Conservation (phyloP, 1,140 invertebrate species). For the Tenebrio molitor region DNA sequence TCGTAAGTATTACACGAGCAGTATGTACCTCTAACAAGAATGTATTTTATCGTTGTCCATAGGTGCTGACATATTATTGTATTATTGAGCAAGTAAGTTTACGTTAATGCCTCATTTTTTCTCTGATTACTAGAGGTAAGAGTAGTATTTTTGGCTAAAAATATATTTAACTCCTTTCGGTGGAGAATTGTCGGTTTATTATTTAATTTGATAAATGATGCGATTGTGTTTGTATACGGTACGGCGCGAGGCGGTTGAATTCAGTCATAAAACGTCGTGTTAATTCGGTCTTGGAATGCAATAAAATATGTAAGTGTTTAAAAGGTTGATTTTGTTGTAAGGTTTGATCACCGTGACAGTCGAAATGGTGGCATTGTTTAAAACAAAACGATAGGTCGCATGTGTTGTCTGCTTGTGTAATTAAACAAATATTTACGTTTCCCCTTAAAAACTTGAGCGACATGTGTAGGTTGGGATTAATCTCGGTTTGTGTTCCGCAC, state of each 20-base stretch:
- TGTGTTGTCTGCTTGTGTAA: constrained; percentile 40
- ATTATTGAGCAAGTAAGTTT: no score
- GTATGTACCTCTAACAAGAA: no score
- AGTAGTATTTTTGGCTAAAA: no score
- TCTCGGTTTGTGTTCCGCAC: constrained; percentile 7
- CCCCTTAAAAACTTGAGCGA: constrained; percentile 31
- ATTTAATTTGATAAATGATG: constrained; percentile 8
- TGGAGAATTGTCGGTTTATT: constrained; percentile 17
- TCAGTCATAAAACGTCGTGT: constrained; percentile 24
- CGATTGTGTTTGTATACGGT: constrained; percentile 1
- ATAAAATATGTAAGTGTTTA: constrained; percentile 36
- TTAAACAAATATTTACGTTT: constrained; percentile 45
- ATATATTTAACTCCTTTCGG: no score
- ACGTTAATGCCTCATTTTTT: no score
- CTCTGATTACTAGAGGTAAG: no score
- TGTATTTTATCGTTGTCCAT: no score
- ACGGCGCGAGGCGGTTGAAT: constrained; percentile 8
- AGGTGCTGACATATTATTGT: no score
- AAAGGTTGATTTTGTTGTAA: constrained; percentile 24
- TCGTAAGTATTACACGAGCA: no score
- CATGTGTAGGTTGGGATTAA: constrained; percentile 30
- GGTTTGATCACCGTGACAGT: constrained; percentile 5
- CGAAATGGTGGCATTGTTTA: constrained; percentile 16
- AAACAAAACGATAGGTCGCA: constrained; percentile 31
- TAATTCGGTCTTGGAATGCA: constrained; percentile 17